phyloP scores from a whole-genome alignment of 2,888 invertebrate genomes.

The Rugalucina vietnamica region DNA sequence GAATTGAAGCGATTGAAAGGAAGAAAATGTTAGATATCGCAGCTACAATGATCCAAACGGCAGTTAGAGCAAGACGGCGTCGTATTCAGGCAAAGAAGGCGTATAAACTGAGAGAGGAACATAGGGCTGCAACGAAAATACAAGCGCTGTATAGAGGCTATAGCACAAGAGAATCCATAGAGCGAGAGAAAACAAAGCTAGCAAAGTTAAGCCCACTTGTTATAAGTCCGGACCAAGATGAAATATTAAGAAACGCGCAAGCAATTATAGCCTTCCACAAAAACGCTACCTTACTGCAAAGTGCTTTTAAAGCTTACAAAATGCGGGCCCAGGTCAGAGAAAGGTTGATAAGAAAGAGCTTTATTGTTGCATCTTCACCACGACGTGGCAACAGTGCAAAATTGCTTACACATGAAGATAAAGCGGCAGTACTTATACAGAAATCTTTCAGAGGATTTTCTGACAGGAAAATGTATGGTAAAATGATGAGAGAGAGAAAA shows the following conservation, averaged over 20 bases:
- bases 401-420: slow-evolving; percentile 29
- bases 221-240: slow-evolving; percentile 43
- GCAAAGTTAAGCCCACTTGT: slow-evolving; percentile 46
- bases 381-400: slow-evolving; percentile 28
- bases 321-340: slow-evolving; percentile 33
- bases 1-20: slow-evolving; percentile 22
- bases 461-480: slow-evolving; percentile 36
- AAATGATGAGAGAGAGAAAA: slow-evolving; percentile 13
- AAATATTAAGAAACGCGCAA: slow-evolving; percentile 44
- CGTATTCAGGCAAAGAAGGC: slow-evolving; percentile 6
- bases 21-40: neutral
- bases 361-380: slow-evolving; percentile 35
- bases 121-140: slow-evolving; percentile 48
- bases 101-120: slow-evolving; percentile 12
- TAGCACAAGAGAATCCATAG: slow-evolving; percentile 32
- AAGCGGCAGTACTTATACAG: slow-evolving; percentile 50
- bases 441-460: slow-evolving; percentile 56
- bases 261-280: slow-evolving; percentile 54
- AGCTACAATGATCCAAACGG: slow-evolving; percentile 46
- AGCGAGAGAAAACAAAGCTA: slow-evolving; percentile 36
- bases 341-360: slow-evolving; percentile 31
- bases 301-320: slow-evolving; percentile 46
- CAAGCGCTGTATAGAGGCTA: slow-evolving; percentile 56
- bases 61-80: slow-evolving; percentile 27
- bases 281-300: slow-evolving; percentile 50